phyloP scores from a whole-genome alignment of 1,140 invertebrate species.

The Cydia fagiglandana region DNA sequence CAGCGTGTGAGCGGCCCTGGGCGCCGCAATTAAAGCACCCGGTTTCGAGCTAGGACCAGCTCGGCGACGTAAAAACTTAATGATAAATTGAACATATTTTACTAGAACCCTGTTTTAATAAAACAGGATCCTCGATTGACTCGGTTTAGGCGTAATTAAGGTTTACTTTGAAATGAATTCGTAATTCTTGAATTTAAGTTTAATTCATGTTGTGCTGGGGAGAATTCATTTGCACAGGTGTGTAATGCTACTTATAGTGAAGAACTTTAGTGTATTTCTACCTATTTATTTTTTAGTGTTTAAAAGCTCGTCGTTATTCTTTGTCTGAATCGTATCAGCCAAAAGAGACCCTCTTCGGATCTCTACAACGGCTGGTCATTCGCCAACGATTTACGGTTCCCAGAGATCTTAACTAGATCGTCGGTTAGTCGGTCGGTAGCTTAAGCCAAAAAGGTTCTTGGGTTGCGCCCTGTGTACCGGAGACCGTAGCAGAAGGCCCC shows the following conservation, averaged over 20 bases:
- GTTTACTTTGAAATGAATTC: background rate
- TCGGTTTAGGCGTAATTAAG: background rate
- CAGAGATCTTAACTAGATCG: too few species aligned
- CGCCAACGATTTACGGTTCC: too few species aligned
- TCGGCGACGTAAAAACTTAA: background rate
- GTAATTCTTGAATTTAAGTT: background rate
- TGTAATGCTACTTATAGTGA: background rate
- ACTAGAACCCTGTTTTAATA: too few species aligned
- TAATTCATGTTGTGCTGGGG: background rate
- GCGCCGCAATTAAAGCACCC: conserved; percentile 15
- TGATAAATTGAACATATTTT: background rate
- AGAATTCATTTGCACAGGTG: conserved; percentile 1
- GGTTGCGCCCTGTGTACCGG: too few species aligned
- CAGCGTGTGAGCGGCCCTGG: conserved; percentile 16
- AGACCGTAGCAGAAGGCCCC: too few species aligned
- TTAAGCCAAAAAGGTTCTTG: too few species aligned
- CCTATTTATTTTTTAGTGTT: background rate
- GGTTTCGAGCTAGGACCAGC: conserved; percentile 3
- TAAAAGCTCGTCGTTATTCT: too few species aligned
- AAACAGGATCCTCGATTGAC: too few species aligned
- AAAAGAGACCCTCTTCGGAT: too few species aligned
- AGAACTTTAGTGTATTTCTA: background rate
- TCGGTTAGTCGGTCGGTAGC: too few species aligned
- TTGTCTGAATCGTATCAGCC: too few species aligned
- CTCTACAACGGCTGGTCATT: too few species aligned